A percentile compares a stretch with the other conserved stretches of the same genome.
Conservation (phyloP, 2,888 invertebrate species). For the Napeogenes sylphis region DNA sequence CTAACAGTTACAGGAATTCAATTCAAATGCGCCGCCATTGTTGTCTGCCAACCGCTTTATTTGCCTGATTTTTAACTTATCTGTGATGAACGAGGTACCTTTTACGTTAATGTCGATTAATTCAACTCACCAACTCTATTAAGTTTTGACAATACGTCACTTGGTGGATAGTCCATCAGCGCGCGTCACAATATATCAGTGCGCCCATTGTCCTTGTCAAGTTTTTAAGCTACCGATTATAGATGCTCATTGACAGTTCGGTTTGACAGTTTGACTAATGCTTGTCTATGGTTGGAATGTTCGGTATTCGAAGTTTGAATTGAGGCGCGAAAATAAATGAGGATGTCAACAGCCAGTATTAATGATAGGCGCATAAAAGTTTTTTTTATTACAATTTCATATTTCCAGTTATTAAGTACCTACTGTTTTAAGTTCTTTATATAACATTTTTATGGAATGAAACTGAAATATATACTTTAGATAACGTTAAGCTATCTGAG, state of each 20-base stretch:
- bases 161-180: slow-evolving; percentile 57
- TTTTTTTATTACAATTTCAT: slow-evolving; percentile 7
- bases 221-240: slow-evolving; percentile 56
- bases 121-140: slow-evolving; percentile 30
- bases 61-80: slow-evolving; percentile 57
- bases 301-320: slow-evolving; percentile 56
- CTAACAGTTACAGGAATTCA: slow-evolving; percentile 48
- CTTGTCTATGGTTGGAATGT: slow-evolving; percentile 51
- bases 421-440: too few species aligned
- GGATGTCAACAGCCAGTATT: slow-evolving; percentile 44
- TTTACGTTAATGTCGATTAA: slow-evolving; percentile 42
- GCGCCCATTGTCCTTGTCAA: slow-evolving; percentile 43
- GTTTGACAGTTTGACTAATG: slow-evolving; percentile 75
- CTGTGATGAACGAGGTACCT: slow-evolving; percentile 51
- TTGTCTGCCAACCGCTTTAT: slow-evolving; percentile 64
- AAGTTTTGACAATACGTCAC: slow-evolving; percentile 59
- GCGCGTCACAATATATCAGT: slow-evolving; percentile 57
- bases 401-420: background rate
- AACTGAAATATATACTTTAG: too few species aligned
- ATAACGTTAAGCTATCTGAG: too few species aligned
- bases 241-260: slow-evolving; percentile 68
- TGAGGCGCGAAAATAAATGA: slow-evolving; percentile 45
- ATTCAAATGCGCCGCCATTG: slow-evolving; percentile 69
- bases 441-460: too few species aligned
- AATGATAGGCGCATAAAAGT: slow-evolving; percentile 23